phyloP scores from a whole-genome alignment of 2,113 vertebrate genomes.

The Pangasianodon gigas region DNA sequence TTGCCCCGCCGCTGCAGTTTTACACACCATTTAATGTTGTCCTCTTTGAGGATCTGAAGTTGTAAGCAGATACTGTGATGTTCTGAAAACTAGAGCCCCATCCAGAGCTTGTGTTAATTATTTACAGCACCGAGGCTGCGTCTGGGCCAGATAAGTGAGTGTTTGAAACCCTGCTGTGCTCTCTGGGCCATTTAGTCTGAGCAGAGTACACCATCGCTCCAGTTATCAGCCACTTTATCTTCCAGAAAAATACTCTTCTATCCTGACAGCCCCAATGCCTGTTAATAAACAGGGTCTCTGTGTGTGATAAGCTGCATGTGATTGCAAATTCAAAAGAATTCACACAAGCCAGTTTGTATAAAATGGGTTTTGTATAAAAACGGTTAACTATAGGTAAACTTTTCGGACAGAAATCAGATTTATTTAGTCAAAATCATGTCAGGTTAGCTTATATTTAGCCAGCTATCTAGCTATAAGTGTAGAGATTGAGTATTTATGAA shows the following conservation, averaged over 20 bases:
- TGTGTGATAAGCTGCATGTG: neutral
- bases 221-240: constrained; percentile 65
- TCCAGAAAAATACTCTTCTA: constrained; percentile 22
- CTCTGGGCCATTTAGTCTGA: constrained; percentile 54
- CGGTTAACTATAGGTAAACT: neutral
- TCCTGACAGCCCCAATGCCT: constrained; percentile 48
- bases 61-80: constrained; percentile 18
- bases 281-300: constrained; percentile 35
- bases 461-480: neutral
- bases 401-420: neutral
- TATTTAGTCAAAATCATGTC: neutral
- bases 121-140: constrained; percentile 60
- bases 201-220: constrained; percentile 34
- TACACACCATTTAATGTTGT: neutral
- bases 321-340: neutral
- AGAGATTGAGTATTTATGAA: neutral
- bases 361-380: neutral
- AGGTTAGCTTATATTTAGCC: neutral
- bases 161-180: constrained; percentile 62
- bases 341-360: neutral
- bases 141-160: constrained; percentile 66
- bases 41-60: neutral
- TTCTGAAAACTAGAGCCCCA: constrained; percentile 45
- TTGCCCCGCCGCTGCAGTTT: neutral
- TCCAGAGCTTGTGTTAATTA: constrained; percentile 66